These are phyloP conservation scores for Steatocranus sp. DNA, from an alignment of 2,797 vertebrate species.

Conservation along the genomic window DNA sequence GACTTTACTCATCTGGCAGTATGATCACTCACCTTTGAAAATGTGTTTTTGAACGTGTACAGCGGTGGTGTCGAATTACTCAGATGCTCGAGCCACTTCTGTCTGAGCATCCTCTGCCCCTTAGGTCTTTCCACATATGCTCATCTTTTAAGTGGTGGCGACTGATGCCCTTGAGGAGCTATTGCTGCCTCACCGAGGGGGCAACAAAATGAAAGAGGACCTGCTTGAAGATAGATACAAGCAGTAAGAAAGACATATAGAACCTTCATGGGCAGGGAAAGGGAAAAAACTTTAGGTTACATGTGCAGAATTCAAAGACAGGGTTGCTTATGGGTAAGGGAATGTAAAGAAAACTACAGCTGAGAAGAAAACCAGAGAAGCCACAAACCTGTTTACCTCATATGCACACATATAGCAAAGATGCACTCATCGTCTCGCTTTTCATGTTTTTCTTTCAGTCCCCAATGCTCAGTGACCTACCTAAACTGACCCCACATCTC, in stretches of 20 bases:
- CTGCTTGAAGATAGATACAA: constrained; percentile 33
- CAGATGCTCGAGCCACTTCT: constrained; percentile 63
- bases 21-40: neutral
- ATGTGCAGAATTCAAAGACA: constrained; percentile 9
- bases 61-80: constrained; percentile 39
- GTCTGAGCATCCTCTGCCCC: constrained; percentile 48
- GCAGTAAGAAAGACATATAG: constrained; percentile 10
- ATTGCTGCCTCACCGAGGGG: constrained; percentile 55
- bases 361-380: neutral
- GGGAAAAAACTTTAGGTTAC: constrained; percentile 18
- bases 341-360: neutral
- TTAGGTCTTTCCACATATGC: constrained; percentile 63
- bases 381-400: neutral
- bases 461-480: constrained; percentile 42
- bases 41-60: neutral
- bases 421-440: neutral
- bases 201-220: constrained; percentile 64
- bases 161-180: constrained; percentile 68
- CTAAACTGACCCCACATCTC: constrained; percentile 52
- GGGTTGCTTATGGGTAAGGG: neutral
- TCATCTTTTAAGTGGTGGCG: constrained; percentile 70
- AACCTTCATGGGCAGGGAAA: neutral
- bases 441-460: neutral
- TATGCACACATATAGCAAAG: neutral
- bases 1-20: neutral